phyloP scores from a whole-genome alignment of 2,113 vertebrate genomes.

The Lagopus muta region DNA sequence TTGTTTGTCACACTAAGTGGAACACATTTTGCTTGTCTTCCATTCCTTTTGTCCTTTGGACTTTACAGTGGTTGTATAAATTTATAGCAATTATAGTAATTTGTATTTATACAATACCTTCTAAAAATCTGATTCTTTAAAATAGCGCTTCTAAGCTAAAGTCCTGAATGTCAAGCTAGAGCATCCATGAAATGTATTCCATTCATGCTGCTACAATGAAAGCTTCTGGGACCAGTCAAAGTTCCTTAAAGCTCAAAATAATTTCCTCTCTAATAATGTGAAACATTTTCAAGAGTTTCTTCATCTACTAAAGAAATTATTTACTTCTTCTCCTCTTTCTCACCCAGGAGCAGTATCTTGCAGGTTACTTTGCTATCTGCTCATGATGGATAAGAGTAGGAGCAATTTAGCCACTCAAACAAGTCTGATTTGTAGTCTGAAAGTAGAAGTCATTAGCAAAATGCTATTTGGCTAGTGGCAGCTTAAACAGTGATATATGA shows the following conservation, averaged over 20 bases:
- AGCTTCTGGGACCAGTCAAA: neutral
- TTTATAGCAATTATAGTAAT: neutral
- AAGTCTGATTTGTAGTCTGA: slow-evolving; percentile 45
- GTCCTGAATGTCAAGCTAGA: neutral
- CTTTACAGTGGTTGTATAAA: neutral
- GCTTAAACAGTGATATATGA: slow-evolving; percentile 51
- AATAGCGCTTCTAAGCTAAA: neutral
- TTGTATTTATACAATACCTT: neutral
- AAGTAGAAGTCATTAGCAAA: slow-evolving; percentile 53
- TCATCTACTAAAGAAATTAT: slow-evolving; percentile 9
- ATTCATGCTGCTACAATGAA: neutral
- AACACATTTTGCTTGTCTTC: neutral
- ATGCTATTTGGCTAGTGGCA: slow-evolving; percentile 30
- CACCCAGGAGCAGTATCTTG: neutral
- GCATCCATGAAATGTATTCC: neutral
- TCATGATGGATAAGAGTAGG: slow-evolving; percentile 1
- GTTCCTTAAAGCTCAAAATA: neutral
- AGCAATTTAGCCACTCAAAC: slow-evolving; percentile 46
- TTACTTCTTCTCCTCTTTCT: neutral
- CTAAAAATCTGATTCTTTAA: neutral
- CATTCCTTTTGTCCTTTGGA: neutral
- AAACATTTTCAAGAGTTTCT: neutral
- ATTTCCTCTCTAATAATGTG: neutral
- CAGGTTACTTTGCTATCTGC: slow-evolving; percentile 7
- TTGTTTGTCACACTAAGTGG: neutral